These are phyloP conservation scores for Catocala sponsa DNA, from an alignment of 2,888 invertebrate species.

Conservation along the genomic window DNA sequence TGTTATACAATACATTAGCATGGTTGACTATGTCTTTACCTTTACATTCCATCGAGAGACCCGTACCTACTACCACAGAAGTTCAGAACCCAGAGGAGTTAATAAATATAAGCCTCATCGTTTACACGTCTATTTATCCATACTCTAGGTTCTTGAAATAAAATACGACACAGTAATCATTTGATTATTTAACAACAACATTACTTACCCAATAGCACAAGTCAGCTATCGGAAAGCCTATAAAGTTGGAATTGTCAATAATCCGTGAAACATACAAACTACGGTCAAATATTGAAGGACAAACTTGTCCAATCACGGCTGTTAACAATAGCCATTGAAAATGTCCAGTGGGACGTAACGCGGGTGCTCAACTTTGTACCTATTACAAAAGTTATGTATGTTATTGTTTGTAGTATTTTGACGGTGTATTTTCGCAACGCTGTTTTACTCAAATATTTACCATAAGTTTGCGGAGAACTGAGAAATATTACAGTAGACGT, in stretches of 20 bases:
- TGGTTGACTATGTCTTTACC: too few species aligned
- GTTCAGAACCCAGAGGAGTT: too few species aligned
- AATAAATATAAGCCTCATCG: too few species aligned
- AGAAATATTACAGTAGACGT: constrained; percentile 10
- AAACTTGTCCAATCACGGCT: constrained; percentile 63
- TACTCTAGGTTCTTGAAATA: too few species aligned
- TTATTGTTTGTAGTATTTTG: constrained; percentile 21
- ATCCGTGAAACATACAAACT: constrained; percentile 32
- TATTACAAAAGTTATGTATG: constrained; percentile 34
- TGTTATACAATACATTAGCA: too few species aligned
- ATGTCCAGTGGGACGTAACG: constrained; percentile 56
- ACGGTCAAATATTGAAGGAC: constrained; percentile 55
- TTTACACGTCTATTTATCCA: too few species aligned
- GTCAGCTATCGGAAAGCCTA: background rate
- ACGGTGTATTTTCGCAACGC: constrained; percentile 6
- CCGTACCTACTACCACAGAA: too few species aligned
- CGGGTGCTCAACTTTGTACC: constrained; percentile 34
- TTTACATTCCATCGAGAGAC: too few species aligned
- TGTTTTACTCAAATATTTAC: constrained; percentile 1
- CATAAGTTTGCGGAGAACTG: background rate
- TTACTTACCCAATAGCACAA: constrained; percentile 1
- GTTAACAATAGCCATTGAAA: constrained; percentile 67
- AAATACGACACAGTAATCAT: too few species aligned
- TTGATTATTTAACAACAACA: background rate
- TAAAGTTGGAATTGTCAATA: constrained; percentile 21